phyloP scores from a whole-genome alignment of 1,140 invertebrate species.

The Tyrophagus putrescentiae region DNA sequence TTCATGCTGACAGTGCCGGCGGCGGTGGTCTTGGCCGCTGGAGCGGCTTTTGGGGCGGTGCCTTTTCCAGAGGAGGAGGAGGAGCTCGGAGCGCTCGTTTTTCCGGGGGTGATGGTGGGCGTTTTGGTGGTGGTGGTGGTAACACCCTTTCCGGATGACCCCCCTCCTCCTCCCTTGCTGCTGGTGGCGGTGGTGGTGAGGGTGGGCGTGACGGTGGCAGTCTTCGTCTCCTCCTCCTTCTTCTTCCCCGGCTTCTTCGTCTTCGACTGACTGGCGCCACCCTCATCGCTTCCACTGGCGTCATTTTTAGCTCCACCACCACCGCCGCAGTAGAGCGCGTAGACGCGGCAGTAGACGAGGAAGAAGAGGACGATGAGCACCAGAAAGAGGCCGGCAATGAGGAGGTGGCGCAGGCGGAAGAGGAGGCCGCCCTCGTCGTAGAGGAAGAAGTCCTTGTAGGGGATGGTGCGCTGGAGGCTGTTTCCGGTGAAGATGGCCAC shows the following conservation, averaged over 20 bases:
- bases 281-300: too few relatives aligned
- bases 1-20: too few relatives aligned
- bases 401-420: too few relatives aligned
- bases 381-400: too few relatives aligned
- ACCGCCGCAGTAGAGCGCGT: too few relatives aligned
- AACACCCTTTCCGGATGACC: neutral
- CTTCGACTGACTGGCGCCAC: constrained; percentile 79
- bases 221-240: neutral
- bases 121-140: neutral
- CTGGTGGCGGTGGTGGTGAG: neutral
- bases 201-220: neutral
- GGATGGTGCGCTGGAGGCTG: constrained; percentile 62
- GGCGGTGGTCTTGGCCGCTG: too few relatives aligned
- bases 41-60: constrained; percentile 69
- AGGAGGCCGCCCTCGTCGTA: constrained; percentile 51
- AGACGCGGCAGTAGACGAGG: too few relatives aligned
- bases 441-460: constrained; percentile 53
- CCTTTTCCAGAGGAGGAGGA: constrained; percentile 74
- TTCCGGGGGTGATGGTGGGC: neutral
- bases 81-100: constrained; percentile 46
- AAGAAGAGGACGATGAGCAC: too few relatives aligned
- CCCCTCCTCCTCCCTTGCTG: too few relatives aligned
- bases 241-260: constrained; percentile 53
- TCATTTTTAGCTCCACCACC: too few relatives aligned
- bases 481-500: constrained; percentile 46